Percentiles rank a stretch among this genome's conserved stretches.
Evolutionary conservation across 2,113 vertebrate genomes (phyloP).

Genomic region (Microtus montanus): DNA sequence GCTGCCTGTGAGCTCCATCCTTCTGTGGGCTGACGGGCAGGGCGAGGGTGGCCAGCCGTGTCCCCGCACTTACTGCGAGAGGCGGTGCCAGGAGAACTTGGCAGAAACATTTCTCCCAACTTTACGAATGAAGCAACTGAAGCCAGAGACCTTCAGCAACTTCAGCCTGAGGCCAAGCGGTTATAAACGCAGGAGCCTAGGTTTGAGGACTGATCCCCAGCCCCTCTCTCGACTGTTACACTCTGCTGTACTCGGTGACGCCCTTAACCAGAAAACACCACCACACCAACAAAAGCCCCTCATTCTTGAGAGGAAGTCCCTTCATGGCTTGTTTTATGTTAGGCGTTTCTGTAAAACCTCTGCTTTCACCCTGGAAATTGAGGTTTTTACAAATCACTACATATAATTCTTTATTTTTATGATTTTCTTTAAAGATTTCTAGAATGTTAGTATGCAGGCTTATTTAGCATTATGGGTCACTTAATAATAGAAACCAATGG

Average conservation of each 20-base stretch:
- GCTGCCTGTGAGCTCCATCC: not conserved
- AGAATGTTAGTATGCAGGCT: not conserved
- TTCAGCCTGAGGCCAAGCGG: not conserved
- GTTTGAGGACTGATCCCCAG: not conserved
- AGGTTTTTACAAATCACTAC: constrained; percentile 16
- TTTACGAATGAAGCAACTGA: not conserved
- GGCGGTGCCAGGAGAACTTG: not conserved
- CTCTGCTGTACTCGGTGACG: not conserved
- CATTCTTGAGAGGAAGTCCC: constrained; percentile 34
- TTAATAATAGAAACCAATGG: constrained; percentile 12
- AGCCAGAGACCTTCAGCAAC: not conserved
- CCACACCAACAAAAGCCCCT: not conserved
- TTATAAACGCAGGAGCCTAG: not conserved
- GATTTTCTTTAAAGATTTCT: not conserved
- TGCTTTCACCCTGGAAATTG: not conserved
- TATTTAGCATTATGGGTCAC: constrained; percentile 27
- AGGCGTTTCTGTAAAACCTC: not conserved
- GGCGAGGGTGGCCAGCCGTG: no score
- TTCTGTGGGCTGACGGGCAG: not conserved
- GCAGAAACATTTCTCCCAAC: not conserved
- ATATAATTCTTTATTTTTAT: not conserved
- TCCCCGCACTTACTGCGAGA: not conserved
- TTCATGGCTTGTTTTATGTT: not conserved
- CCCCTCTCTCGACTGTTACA: not conserved
- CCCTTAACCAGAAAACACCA: not conserved